Evolutionary conservation across 2,113 vertebrate genomes (phyloP).

Genomic region (Turnix velox): DNA sequence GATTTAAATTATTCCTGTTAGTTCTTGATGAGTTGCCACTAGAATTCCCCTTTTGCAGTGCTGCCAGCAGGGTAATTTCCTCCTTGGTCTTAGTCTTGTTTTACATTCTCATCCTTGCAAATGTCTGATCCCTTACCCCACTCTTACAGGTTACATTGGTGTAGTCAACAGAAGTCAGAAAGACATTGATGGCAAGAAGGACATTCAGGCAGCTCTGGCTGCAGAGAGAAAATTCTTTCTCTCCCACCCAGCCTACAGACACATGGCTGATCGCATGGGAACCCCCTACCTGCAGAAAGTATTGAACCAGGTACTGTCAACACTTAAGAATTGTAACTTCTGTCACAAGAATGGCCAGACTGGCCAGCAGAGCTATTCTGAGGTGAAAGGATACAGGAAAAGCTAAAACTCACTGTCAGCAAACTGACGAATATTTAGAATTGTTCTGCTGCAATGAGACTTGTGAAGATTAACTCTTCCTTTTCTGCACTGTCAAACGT

Average conservation of each 20-base stretch:
- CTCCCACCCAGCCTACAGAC: slow-evolving; percentile 92
- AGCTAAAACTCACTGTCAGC: background rate
- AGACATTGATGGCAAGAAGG: slow-evolving; percentile 97
- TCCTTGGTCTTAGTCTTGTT: background rate
- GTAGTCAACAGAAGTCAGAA: slow-evolving; percentile 99
- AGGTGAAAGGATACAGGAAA: background rate
- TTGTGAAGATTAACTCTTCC: background rate
- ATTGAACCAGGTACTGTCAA: slow-evolving; percentile 88
- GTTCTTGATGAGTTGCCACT: background rate
- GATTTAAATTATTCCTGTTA: background rate
- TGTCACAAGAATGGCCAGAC: background rate
- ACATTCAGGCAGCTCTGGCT: slow-evolving; percentile 90
- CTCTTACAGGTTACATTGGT: slow-evolving; percentile 87
- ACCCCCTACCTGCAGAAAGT: slow-evolving; percentile 94
- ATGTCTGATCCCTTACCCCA: background rate
- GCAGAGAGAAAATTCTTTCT: slow-evolving; percentile 98
- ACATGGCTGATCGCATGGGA: slow-evolving; percentile 98
- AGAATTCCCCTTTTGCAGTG: background rate
- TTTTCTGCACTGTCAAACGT: background rate
- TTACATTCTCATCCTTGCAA: background rate
- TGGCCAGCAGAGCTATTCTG: background rate
- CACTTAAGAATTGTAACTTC: background rate
- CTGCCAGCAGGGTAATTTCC: background rate
- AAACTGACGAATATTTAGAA: background rate
- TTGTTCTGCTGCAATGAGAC: background rate